Conservation (phyloP, 2,113 vertebrate genomes). For the Mionectes macconnelli region DNA sequence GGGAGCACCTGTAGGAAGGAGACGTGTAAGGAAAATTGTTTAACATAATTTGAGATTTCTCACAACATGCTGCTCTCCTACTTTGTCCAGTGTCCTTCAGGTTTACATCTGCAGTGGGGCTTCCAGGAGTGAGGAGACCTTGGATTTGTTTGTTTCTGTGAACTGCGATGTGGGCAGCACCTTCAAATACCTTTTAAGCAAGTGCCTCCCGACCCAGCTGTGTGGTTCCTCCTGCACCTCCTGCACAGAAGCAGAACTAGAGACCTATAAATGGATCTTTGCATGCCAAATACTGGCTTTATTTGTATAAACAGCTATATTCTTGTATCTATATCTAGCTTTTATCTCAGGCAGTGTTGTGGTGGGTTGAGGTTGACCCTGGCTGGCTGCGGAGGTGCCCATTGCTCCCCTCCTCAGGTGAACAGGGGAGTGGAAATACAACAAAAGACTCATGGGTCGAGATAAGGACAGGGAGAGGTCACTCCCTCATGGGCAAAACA, state of each 20-base stretch:
- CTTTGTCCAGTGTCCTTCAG: neutral
- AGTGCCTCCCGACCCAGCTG: neutral
- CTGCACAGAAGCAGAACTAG: neutral
- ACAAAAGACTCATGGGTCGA: neutral
- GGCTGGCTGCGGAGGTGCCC: neutral
- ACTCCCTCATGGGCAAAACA: neutral
- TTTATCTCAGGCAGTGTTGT: neutral
- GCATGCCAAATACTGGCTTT: neutral
- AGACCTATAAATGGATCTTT: neutral
- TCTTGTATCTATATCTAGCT: neutral
- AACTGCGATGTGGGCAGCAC: neutral
- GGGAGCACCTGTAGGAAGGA: neutral
- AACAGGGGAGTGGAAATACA: neutral
- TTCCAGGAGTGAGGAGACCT: neutral
- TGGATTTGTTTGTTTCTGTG: neutral
- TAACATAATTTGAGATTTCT: neutral
- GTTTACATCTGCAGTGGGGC: neutral
- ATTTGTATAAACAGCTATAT: neutral
- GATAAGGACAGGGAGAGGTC: neutral
- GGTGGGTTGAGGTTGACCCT: neutral
- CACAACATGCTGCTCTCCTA: neutral
- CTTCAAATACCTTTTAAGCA: neutral
- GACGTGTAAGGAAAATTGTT: neutral
- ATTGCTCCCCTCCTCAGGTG: neutral
- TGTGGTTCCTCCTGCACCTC: neutral